Evolutionary conservation across 1,140 invertebrate genomes (phyloP).

Genomic region (Mactra quadrangularis): DNA sequence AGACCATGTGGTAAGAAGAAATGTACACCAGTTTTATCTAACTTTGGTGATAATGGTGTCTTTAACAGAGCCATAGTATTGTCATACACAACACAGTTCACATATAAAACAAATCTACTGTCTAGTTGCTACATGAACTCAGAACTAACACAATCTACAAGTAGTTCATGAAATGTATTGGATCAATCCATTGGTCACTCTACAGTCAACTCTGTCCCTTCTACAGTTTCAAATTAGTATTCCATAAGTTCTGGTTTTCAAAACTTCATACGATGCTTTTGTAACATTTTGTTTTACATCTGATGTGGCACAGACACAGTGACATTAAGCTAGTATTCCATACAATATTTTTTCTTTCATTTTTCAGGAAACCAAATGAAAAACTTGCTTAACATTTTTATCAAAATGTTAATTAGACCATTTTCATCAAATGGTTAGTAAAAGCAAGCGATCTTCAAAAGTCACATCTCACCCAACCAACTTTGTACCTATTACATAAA

Average conservation of each 20-base stretch:
- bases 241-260: not conserved
- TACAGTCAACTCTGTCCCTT: not conserved
- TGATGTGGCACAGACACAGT: too few species aligned
- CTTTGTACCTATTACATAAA: too few species aligned
- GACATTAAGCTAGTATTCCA: too few species aligned
- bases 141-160: not conserved
- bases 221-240: not conserved
- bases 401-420: too few species aligned
- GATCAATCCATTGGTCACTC: not conserved
- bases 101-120: not conserved
- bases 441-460: too few species aligned
- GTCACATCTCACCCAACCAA: too few species aligned
- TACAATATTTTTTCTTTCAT: too few species aligned
- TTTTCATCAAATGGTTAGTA: too few species aligned
- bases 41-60: not conserved
- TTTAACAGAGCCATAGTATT: constrained; percentile 11
- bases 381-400: too few species aligned
- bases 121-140: not conserved
- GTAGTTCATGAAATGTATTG: not conserved
- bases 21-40: not conserved
- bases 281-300: too few species aligned
- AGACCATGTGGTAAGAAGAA: not conserved
- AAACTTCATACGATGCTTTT: not conserved
- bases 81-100: not conserved
- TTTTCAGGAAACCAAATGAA: too few species aligned